phyloP scores from a whole-genome alignment of 2,113 vertebrate genomes.

The Riparia riparia region DNA sequence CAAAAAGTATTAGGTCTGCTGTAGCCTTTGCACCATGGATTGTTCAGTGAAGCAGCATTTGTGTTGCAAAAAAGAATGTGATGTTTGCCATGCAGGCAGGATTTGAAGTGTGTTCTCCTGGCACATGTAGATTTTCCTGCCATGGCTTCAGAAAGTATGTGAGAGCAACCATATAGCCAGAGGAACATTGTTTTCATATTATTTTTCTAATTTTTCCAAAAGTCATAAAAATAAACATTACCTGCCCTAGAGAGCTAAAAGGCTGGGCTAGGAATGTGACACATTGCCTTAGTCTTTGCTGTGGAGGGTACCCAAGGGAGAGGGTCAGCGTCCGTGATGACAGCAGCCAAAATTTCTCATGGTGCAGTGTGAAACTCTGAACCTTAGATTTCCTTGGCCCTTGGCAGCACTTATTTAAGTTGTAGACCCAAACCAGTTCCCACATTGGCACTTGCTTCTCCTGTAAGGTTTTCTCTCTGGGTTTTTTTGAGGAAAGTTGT shows the following conservation, averaged over 20 bases:
- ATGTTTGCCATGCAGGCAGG: neutral
- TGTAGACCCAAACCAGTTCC: neutral
- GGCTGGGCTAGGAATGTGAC: neutral
- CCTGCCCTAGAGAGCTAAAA: neutral
- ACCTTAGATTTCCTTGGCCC: neutral
- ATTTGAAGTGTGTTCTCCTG: neutral
- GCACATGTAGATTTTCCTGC: neutral
- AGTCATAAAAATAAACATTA: neutral
- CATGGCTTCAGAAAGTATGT: neutral
- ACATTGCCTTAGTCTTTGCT: neutral
- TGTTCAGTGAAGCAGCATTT: neutral
- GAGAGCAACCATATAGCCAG: neutral
- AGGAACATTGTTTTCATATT: neutral
- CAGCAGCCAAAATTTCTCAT: neutral
- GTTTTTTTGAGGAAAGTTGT: neutral
- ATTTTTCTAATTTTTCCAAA: neutral
- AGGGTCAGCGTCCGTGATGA: neutral
- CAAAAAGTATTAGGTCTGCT: neutral
- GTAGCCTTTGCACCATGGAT: neutral
- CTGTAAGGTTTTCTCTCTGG: neutral
- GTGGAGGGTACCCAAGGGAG: neutral
- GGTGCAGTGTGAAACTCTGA: neutral
- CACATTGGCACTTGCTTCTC: slow-evolving; percentile 12
- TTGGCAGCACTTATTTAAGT: slow-evolving; percentile 3
- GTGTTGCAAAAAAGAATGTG: neutral